Base-by-base conservation (phyloP, 2,113 vertebrate species). In the Sorex fumeus region DNA sequence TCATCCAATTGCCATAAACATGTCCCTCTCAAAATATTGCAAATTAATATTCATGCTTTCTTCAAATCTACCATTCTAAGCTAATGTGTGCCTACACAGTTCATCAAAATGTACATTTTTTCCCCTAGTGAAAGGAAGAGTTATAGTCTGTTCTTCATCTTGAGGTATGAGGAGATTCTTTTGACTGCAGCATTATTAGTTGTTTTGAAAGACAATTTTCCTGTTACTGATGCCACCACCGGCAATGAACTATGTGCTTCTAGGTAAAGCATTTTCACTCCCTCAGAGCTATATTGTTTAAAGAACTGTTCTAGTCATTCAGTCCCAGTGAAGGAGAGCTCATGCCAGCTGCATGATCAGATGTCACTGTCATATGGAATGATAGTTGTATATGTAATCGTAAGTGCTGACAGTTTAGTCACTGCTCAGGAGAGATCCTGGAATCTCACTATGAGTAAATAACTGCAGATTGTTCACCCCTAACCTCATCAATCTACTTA, bases 1-100 rank as follows among this genome's bases (percentile, higher is more conserved):
- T 98, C 97, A 97, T 91, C 95, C 95, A 96, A 97, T 98, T 97
- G 96, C 95, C 93, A 93, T 97, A 98, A 98, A 98, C 96, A 96
- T 53, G 94, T 87, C 94, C 97, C 92, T 96, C 69, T 97, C 95
- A 97, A 97, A 95, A 96, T 95, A 84, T 92, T 97, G 91, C 93
- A 97, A 97, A 97, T 98, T 97, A 98, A 98, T 98, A 97, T 98
- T 97, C 95, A 97, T 97, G 94, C 94, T 94, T 97, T 96, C 87
- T 72, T 95, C 1, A 78, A 96, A 95, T 96, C 80, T 84, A 71
- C 66, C 70, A 93, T 97, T 97, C 96, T 90, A 74, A 96, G 88
- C 19, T 97, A 98, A 95, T 88, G 36, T 60, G 64, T 93, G n/a
- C 95, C 95, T 95, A 50, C 90, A 89, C 67, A 94, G 71, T 97